Evolutionary conservation across 2,888 invertebrate species (phyloP), one percentile per base, ranked within the genome.

Genomic region (Nephrotoma flavescens): DNA sequence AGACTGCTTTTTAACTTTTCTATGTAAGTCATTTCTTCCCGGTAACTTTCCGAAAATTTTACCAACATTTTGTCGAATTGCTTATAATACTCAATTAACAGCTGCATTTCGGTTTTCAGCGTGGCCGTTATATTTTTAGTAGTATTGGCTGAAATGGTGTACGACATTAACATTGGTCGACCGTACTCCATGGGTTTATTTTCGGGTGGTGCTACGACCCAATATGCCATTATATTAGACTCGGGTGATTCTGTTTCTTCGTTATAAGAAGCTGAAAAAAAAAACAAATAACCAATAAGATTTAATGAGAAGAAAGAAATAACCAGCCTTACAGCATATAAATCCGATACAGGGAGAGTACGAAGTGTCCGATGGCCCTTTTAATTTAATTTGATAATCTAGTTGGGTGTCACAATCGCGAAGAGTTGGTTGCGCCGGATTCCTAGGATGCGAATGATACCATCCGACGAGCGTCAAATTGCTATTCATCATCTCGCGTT

Each of bases 161-260:
- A 97, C 88, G 96, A 96, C 92, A 98, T 95, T 85, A 96, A 93
- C 95, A 98, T 96, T 0, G 98, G 98, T 84, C 97, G 94, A 0
- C 98, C 98, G 91, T 98, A 97, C 91, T 98, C 98, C 86, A 96
- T 95, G 9, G 97, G 97, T 89, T 96, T 94, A 89, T 96, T 96
- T 92, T 98, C 98, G 83, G 97, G 96, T 2, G 98, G 98, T n/a
- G 98, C 98, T 92, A 97, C 95, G 4, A 98, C 97, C 98, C 98
- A 98, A 91, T 96, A 98, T 87, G 96, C 95, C 88, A 96, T 95
- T 12, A 97, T 93, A 85, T 95, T 95, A 0, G 97, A 97, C 89
- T 97, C 97, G 88, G 96, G 91, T 41, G 96, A 95, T 86, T 94
- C 94, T 89, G 95, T 95, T 90, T 96, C 96, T 87, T 95, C 95